These are phyloP conservation scores for Brachionus asplanchnoidis DNA, from an alignment of 1,140 invertebrate species.

Conservation along the genomic window DNA sequence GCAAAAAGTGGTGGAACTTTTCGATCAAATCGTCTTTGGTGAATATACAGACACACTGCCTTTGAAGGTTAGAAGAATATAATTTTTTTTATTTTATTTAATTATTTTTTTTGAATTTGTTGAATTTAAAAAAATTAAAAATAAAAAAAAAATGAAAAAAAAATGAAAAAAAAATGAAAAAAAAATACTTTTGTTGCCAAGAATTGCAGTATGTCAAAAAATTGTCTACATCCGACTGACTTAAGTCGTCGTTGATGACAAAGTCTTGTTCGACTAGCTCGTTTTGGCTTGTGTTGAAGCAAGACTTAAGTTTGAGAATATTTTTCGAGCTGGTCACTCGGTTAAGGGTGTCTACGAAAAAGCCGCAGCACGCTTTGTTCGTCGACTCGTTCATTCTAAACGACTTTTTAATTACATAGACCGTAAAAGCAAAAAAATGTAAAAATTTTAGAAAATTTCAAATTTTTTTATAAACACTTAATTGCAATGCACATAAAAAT, in stretches of 20 bases:
- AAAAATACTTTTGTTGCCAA: constrained; percentile 27
- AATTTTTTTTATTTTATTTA: neutral
- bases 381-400: neutral
- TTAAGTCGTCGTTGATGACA: constrained; percentile 11
- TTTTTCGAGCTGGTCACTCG: neutral
- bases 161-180: neutral
- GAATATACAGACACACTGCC: constrained; percentile 33
- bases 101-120: no score
- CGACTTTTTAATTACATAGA: neutral
- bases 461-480: neutral
- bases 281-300: neutral
- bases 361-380: neutral
- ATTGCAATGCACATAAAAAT: neutral
- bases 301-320: neutral
- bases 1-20: constrained; percentile 32
- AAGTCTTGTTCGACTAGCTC: constrained; percentile 5
- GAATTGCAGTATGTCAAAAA: constrained; percentile 17
- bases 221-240: neutral
- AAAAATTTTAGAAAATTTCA: neutral
- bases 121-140: neutral
- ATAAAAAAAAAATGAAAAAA: no score
- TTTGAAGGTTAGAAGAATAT: neutral
- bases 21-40: neutral
- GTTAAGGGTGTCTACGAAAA: neutral
- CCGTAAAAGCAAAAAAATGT: neutral